Conservation (phyloP, 2,797 vertebrate species). For the Atherinosoma microstoma region DNA sequence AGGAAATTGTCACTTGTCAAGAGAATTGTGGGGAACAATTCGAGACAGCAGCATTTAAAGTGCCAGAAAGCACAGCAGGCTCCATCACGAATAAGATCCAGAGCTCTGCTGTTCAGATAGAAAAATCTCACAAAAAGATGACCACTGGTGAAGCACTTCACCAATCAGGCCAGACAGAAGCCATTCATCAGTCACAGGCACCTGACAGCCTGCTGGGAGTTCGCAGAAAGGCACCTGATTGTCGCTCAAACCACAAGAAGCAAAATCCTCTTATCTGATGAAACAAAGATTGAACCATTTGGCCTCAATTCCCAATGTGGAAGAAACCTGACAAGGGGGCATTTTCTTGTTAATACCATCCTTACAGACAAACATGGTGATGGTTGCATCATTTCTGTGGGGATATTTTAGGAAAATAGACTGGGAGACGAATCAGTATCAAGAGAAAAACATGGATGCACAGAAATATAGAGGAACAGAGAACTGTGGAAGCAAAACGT, state of each 20-base stretch:
- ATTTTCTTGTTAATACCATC: not conserved
- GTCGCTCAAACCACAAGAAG: not conserved
- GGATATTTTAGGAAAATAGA: not conserved
- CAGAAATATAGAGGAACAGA: not conserved
- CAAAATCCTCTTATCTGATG: not conserved
- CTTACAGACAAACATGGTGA: not conserved
- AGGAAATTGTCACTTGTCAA: not conserved
- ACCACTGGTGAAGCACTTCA: not conserved
- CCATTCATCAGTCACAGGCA: not conserved
- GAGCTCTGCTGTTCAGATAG: not conserved
- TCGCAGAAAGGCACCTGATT: not conserved
- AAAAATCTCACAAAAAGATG: not conserved
- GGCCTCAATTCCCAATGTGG: not conserved
- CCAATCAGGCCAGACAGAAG: not conserved
- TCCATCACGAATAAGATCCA: not conserved
- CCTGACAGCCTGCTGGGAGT: not conserved
- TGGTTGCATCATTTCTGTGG: not conserved
- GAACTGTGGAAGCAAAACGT: not conserved
- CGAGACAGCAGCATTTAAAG: slow-evolving; percentile 1
- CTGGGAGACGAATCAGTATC: not conserved
- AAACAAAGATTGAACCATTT: not conserved
- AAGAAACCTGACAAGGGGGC: not conserved
- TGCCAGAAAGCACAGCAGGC: slow-evolving; percentile 1
- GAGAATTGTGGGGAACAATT: not conserved
- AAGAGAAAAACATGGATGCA: not conserved